A percentile compares a stretch with the other conserved stretches of the same genome.
Evolutionary conservation across 2,888 invertebrate genomes (phyloP).

Genomic region (Diabrotica balteata): DNA sequence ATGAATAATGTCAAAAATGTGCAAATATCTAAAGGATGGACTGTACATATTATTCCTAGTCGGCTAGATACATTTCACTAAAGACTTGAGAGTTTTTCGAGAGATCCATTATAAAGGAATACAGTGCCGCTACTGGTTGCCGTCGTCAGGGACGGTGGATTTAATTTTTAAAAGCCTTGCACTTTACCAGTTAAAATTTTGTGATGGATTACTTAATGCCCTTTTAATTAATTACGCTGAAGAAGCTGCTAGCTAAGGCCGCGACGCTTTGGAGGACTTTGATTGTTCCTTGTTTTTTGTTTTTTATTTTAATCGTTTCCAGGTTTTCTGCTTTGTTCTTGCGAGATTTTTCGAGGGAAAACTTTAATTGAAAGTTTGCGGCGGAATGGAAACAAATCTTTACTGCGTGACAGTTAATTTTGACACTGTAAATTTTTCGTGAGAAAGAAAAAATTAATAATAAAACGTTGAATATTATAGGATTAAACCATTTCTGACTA

Average conservation of each 20-base stretch:
- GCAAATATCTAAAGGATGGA: too few species aligned
- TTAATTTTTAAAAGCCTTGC: conserved; percentile 35
- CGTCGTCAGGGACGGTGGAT: conserved; percentile 10
- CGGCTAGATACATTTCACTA: too few species aligned
- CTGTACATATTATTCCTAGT: too few species aligned
- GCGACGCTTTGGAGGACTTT: conserved; percentile 11
- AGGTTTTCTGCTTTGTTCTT: background rate
- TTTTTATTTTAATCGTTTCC: conserved; percentile 7
- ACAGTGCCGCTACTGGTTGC: conserved; percentile 4
- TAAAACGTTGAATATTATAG: too few species aligned
- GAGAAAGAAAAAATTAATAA: too few species aligned
- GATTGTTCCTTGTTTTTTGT: conserved; percentile 10
- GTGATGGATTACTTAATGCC: conserved; percentile 55
- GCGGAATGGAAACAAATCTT: too few species aligned
- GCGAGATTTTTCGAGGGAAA: background rate
- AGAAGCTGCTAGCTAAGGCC: conserved; percentile 18
- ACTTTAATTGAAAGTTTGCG: conserved; percentile 5
- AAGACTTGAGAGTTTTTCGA: too few species aligned
- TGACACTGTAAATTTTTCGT: too few species aligned
- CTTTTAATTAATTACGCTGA: conserved; percentile 53
- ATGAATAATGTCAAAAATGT: too few species aligned
- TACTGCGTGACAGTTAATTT: too few species aligned
- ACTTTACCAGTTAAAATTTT: conserved; percentile 49
- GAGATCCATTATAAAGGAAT: background rate
- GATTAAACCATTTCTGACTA: too few species aligned